These are phyloP conservation scores for Drosophila tristis DNA, from an alignment of 1,140 invertebrate species.

Conservation along the genomic window DNA sequence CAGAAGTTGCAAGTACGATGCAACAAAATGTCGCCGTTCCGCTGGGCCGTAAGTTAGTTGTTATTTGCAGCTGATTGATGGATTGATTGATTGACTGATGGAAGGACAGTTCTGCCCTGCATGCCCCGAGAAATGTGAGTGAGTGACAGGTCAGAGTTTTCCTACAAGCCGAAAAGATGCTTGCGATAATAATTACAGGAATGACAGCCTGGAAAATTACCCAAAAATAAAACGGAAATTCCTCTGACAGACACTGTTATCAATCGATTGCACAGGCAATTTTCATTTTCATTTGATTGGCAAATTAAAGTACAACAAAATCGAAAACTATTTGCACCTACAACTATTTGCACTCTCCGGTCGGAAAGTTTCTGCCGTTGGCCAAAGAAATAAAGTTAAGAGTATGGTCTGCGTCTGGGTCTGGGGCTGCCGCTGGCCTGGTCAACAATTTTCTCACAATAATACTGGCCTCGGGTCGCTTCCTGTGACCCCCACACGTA, in stretches of 20 bases:
- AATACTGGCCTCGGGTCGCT: slow-evolving; percentile 50
- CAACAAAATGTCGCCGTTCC: slow-evolving; percentile 47
- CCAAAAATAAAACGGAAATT: not conserved
- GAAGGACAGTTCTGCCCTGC: slow-evolving; percentile 24
- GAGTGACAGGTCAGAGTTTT: not conserved
- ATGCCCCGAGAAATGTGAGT: not conserved
- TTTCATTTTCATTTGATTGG: slow-evolving; percentile 55
- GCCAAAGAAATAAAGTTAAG: slow-evolving; percentile 13
- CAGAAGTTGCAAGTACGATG: slow-evolving; percentile 37
- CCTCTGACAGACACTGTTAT: slow-evolving; percentile 8
- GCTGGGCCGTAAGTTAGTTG: slow-evolving; percentile 51
- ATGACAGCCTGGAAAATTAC: slow-evolving; percentile 17
- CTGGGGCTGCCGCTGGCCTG: slow-evolving; percentile 21
- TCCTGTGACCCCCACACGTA: slow-evolving; percentile 71
- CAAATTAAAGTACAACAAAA: slow-evolving; percentile 48
- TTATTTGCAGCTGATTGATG: slow-evolving; percentile 29
- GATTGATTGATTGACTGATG: slow-evolving; percentile 38
- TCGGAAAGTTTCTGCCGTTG: slow-evolving; percentile 46
- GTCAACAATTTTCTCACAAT: slow-evolving; percentile 59
- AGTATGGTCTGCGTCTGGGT: too few relatives aligned
- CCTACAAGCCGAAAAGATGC: not conserved
- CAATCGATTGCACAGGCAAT: slow-evolving; percentile 17
- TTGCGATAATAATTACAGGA: slow-evolving; percentile 1
- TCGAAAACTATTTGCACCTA: slow-evolving; percentile 53
- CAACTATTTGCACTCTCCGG: slow-evolving; percentile 46